Evolutionary conservation across 2,888 invertebrate genomes (phyloP).

Genomic region (Euproctis similis): DNA sequence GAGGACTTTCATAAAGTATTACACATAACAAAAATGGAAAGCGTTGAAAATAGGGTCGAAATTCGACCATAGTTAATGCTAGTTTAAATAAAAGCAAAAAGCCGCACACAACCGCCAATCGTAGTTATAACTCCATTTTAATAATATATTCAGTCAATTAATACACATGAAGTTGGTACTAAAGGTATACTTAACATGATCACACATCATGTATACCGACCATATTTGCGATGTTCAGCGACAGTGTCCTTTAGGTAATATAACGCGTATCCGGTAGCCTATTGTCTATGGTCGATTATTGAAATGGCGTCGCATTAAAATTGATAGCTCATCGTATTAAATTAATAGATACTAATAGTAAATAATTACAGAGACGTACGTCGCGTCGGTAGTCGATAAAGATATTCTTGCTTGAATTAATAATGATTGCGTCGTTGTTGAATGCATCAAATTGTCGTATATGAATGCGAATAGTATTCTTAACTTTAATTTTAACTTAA

Average conservation of each 20-base stretch:
- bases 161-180: slow-evolving; percentile 25
- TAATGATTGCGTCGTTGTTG: slow-evolving; percentile 41
- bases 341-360: slow-evolving; percentile 58
- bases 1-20: no score
- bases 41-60: no score
- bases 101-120: no score
- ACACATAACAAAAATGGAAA: no score
- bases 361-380: slow-evolving; percentile 57
- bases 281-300: slow-evolving; percentile 60
- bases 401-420: slow-evolving; percentile 57
- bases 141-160: slow-evolving; percentile 38
- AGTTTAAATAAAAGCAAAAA: no score
- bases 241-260: slow-evolving; percentile 25
- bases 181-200: slow-evolving; percentile 31
- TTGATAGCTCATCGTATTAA: slow-evolving; percentile 51
- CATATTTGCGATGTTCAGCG: slow-evolving; percentile 46
- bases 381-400: slow-evolving; percentile 49
- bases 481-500: no score
- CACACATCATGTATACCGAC: slow-evolving; percentile 36
- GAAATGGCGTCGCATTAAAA: slow-evolving; percentile 56
- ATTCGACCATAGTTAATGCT: no score
- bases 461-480: no score
- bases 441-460: slow-evolving; percentile 39
- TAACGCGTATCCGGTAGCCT: slow-evolving; percentile 37
- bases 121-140: no score